These are phyloP conservation scores for Tragelaphus buxtoni DNA, from an alignment of 2,113 vertebrate genomes.

Conservation along the genomic window DNA sequence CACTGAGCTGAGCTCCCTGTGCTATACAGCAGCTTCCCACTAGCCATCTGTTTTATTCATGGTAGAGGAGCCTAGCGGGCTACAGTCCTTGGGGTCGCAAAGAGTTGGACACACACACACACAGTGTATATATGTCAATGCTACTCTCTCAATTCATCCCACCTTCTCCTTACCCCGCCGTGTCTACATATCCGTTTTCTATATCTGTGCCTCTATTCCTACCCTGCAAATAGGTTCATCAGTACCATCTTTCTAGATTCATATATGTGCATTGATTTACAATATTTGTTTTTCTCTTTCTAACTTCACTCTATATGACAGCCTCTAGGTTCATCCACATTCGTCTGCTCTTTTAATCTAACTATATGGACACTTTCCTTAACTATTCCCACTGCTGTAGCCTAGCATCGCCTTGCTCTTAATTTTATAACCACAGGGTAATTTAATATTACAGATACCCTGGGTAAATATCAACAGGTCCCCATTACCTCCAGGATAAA, in stretches of 20 bases:
- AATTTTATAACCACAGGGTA: not conserved
- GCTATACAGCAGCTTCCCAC: not conserved
- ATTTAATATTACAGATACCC: not conserved
- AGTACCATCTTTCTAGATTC: not conserved
- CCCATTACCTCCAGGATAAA: not conserved
- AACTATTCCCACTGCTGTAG: not conserved
- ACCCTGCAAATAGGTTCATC: not conserved
- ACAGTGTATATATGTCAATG: not conserved
- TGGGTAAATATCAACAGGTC: not conserved
- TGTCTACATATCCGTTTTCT: not conserved
- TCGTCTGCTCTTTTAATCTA: not conserved
- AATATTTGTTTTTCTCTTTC: not conserved
- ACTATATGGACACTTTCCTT: not conserved
- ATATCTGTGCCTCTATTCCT: not conserved
- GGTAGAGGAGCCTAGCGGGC: not conserved
- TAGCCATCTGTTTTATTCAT: not conserved
- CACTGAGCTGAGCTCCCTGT: not conserved
- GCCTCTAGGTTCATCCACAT: not conserved
- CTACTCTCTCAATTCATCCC: not conserved
- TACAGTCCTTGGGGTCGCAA: not conserved
- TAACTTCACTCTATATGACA: not conserved
- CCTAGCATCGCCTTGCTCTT: not conserved
- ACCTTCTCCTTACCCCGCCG: not conserved
- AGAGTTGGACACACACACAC: not conserved
- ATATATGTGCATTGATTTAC: not conserved